Percentiles rank a stretch among this genome's conserved stretches.
Conservation (phyloP, 2,888 invertebrate species). For the Hyposoter dolosus region DNA sequence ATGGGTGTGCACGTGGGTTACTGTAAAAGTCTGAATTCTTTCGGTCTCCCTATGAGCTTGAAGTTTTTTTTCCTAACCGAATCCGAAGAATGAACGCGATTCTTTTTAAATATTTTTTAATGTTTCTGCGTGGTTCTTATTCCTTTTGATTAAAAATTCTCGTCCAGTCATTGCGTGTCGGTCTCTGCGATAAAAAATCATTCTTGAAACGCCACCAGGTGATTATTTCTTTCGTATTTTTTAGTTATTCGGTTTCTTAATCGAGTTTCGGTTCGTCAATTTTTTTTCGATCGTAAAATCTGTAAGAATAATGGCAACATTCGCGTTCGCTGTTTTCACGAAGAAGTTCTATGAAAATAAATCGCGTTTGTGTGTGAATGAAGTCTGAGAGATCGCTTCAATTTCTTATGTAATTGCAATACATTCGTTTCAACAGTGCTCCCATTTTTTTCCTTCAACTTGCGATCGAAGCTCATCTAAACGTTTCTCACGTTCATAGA, state of each 20-base stretch:
- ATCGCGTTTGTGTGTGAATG: background rate
- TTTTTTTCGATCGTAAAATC: background rate
- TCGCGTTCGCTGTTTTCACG: background rate
- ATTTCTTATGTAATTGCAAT: slow-evolving; percentile 21
- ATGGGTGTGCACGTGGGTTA: background rate
- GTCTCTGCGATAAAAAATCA: background rate
- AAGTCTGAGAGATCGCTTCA: slow-evolving; percentile 15
- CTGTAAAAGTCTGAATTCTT: background rate
- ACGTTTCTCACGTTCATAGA: background rate
- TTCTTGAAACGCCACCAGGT: background rate
- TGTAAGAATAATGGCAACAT: background rate
- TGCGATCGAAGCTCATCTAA: background rate
- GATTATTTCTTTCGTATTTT: background rate
- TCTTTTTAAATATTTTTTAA: background rate
- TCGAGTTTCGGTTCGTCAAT: background rate
- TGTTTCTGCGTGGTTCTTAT: background rate
- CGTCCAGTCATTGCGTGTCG: background rate
- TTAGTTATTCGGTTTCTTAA: background rate
- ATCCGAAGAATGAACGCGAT: too few species aligned
- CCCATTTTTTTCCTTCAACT: background rate
- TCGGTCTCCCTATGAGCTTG: background rate
- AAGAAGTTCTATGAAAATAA: background rate
- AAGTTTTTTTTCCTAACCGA: background rate
- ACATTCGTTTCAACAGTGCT: slow-evolving; percentile 12
- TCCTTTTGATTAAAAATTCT: background rate